phyloP scores from a whole-genome alignment of 2,888 invertebrate genomes.

The Thysanoteuthis rhombus region DNA sequence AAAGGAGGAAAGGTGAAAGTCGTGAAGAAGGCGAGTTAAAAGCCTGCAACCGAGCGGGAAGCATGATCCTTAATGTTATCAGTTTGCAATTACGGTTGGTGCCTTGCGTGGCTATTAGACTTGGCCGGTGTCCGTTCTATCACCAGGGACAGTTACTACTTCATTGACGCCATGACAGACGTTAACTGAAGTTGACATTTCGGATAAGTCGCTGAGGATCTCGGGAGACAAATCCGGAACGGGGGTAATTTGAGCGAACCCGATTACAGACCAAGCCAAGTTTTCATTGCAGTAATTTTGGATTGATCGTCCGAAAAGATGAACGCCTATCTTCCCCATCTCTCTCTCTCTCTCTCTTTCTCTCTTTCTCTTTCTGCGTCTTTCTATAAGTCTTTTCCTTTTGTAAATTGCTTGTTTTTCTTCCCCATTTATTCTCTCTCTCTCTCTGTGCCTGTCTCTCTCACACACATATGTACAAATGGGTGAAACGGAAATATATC shows the following conservation, averaged over 20 bases:
- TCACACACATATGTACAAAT: background rate
- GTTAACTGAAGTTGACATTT: slow-evolving; percentile 12
- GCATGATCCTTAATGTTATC: background rate
- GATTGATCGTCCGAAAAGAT: background rate
- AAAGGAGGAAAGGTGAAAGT: too few relatives aligned
- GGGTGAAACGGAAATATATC: background rate
- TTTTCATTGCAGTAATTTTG: background rate
- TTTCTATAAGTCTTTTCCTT: background rate
- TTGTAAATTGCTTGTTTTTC: background rate
- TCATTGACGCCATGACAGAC: background rate
- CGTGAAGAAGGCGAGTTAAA: too few relatives aligned
- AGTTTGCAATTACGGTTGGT: background rate
- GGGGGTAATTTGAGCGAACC: background rate
- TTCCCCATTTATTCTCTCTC: background rate
- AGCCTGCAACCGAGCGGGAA: too few relatives aligned
- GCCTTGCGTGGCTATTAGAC: slow-evolving; percentile 12
- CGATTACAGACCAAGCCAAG: background rate
- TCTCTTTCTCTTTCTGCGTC: background rate
- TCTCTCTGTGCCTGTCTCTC: background rate
- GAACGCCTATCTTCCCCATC: too few relatives aligned
- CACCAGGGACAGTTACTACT: background rate
- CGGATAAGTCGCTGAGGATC: background rate
- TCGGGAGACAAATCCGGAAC: background rate
- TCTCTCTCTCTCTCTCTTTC: background rate
- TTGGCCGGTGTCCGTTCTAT: background rate